Evolutionary conservation across 2,888 invertebrate species (phyloP).

Genomic region (Drosophila mettleri): DNA sequence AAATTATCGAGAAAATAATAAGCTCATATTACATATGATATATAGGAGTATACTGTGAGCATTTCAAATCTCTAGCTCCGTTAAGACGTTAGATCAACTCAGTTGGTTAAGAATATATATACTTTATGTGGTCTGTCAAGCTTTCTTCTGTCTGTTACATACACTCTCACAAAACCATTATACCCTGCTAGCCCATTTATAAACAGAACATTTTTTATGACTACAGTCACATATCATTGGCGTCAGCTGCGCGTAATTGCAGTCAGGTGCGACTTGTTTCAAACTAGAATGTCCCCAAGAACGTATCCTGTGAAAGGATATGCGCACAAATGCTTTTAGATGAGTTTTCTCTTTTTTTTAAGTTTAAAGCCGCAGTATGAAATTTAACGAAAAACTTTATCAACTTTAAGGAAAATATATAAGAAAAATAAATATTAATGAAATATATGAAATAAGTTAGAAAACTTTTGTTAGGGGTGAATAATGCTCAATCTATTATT

Average conservation of each 20-base stretch:
- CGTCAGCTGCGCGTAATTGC: constrained; percentile 37
- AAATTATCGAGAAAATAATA: too few relatives aligned
- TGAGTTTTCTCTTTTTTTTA: constrained; percentile 1
- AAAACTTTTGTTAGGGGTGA: background rate
- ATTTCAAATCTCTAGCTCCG: too few relatives aligned
- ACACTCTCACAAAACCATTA: too few relatives aligned
- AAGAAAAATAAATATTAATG: background rate
- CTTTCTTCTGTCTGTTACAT: too few relatives aligned
- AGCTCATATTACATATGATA: too few relatives aligned
- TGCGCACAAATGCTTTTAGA: background rate
- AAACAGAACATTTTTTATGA: constrained; percentile 17
- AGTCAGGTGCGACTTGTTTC: constrained; percentile 15
- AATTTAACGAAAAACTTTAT: background rate
- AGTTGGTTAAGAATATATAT: too few relatives aligned
- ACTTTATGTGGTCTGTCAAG: too few relatives aligned
- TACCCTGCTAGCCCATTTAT: too few relatives aligned
- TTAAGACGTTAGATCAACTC: too few relatives aligned
- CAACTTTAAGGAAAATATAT: background rate
- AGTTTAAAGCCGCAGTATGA: background rate
- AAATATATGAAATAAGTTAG: too few relatives aligned
- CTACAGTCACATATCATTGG: constrained; percentile 41
- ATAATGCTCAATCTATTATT: too few relatives aligned
- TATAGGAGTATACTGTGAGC: too few relatives aligned
- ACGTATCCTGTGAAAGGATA: background rate
- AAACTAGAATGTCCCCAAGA: background rate